Conservation (phyloP, 1,140 invertebrate species). For the Physella acuta region DNA sequence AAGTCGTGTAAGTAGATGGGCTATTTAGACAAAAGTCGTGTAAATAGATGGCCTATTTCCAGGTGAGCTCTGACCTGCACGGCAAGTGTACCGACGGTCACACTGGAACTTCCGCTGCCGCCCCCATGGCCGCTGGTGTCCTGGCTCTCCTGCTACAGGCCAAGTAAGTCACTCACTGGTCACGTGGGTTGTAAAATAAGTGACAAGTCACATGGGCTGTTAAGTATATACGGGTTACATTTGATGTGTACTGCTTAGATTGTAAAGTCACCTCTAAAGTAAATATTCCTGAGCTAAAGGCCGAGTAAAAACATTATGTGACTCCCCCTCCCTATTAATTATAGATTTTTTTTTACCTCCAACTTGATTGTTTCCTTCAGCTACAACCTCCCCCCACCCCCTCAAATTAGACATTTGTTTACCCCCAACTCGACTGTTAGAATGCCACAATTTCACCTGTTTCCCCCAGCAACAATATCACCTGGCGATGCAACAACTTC, state of each 20-base stretch:
- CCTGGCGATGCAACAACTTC: not conserved
- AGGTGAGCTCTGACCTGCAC: constrained; percentile 93
- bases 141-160: constrained; percentile 92
- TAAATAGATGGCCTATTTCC: too few species aligned
- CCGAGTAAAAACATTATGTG: not conserved
- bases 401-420: not conserved
- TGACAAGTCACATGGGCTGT: not conserved
- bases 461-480: not conserved
- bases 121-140: constrained; percentile 93
- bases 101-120: constrained; percentile 88
- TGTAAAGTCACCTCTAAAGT: not conserved
- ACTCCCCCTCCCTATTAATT: not conserved
- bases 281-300: not conserved
- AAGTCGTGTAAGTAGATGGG: too few species aligned
- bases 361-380: not conserved
- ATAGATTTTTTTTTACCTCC: not conserved
- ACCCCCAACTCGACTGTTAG: not conserved
- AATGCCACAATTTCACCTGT: not conserved
- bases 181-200: too few species aligned
- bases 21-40: too few species aligned
- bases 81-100: constrained; percentile 66
- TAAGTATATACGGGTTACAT: not conserved
- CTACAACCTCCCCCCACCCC: not conserved
- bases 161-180: too few species aligned
- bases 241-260: not conserved